Evolutionary conservation across 2,113 vertebrate genomes (phyloP), one percentile per base, ranked within the genome.

Genomic region (Alethe diademata): DNA sequence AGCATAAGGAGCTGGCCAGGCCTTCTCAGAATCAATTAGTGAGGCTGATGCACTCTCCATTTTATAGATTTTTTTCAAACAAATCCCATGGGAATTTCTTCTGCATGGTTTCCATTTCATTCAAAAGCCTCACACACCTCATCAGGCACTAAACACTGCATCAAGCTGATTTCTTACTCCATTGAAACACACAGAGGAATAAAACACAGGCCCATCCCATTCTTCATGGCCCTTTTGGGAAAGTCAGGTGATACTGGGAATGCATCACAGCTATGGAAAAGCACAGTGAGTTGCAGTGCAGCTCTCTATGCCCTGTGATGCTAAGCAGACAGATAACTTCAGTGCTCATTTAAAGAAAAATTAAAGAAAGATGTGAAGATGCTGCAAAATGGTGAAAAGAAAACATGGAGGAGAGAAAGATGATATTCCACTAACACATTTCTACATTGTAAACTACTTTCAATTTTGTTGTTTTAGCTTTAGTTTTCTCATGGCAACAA

Each of bases 21-120:
- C 70, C 38, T 85, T 75, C 90, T 87, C 93, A 76, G 71, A 87
- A 94, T 90, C 94, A 90, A 97, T 97, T 95, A 96, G 78, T 18
- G 54, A 82, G 71, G 57, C 66, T 95, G 58, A 91, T 90, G 84
- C 81, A 91, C 81, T 90, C 71, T 78, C 51, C 31, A 38, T 93
- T 95, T 83, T 35, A 9, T 69, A 16, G 12, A 4, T 26, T 72
- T 72, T 70, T 79, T 76, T 4, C 38, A 61, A 70, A 75, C 38
- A 88, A 69, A 91, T 9, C 94, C 81, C 42, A 1, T 31, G 70
- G 50, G 89, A 58, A 67, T 82, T 76, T 61, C 71, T 91, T 79
- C 81, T 76, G 78, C 33, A 4, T 70, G 66, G 84, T 91, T 93
- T 95, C 93, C 78, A 93, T 92, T 95, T 91, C 78, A 73, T 93